Base-by-base conservation (phyloP, 2,797 vertebrate genomes). In the Lemur catta region DNA sequence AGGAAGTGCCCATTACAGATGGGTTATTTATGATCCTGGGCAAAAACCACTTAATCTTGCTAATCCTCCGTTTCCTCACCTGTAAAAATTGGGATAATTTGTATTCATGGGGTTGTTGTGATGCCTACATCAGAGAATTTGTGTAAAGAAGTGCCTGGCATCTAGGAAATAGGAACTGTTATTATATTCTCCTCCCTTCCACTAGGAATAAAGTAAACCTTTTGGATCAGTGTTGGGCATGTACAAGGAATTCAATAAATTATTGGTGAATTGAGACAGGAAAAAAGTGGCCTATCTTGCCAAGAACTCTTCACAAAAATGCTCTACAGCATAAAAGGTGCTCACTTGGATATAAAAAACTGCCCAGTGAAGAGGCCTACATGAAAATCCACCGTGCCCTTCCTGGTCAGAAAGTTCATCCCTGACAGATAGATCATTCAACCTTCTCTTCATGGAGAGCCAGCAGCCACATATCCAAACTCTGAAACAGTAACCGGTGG, bases 1-100 rank as follows among this genome's bases (percentile, higher is more conserved):
- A 69, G 41, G 71, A 80, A 57, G 84, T 41, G 15, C 85, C 6
- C 1, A 11, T 63, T 76, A 59, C 55, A 81, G 30, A 30, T 17
- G 41, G 35, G 18, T 81, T 89, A 88, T 76, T 79, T 81, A 69
- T 30, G 88, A 86, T 55, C 61, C 63, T 63, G 80, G 87, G 38
- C 78, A 63, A 85, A 76, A 92, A 20, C 18, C 57, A 75, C 57
- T 79, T 75, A 52, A 86, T 85, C 80, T 61, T 82, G 22, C 59
- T 89, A 43, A 80, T 33, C 48, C 84, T 95, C 67, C 33, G 0
- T 59, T 69, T 93, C 75, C 57, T 92, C n/a, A 30, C 61, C 88
- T 85, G 65, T 67, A 85, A 72, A 92, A 91, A 59, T 7, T n/a
- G 24, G 57, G 24, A 63, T 84, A 50, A 63, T 63, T 90, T 97